Percentiles rank a stretch among this genome's conserved stretches.
phyloP scores from a whole-genome alignment of 2,888 invertebrate species.

The Eurytoma californica region DNA sequence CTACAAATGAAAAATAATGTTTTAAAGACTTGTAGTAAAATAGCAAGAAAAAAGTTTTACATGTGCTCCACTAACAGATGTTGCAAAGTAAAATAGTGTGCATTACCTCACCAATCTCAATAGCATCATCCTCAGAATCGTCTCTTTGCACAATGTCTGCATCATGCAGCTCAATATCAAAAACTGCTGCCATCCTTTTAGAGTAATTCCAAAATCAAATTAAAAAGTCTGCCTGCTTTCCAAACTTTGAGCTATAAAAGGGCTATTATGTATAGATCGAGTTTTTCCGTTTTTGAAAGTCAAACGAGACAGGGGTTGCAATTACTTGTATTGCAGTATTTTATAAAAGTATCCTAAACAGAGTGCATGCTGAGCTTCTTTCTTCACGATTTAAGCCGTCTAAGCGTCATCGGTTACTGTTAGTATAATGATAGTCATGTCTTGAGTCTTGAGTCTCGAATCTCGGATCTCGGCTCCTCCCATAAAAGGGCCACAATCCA shows the following conservation, averaged over 20 bases:
- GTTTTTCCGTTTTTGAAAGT: too few species aligned
- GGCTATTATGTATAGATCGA: too few species aligned
- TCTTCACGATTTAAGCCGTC: too few species aligned
- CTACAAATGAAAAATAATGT: constrained; percentile 75
- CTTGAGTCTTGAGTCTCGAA: too few species aligned
- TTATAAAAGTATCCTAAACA: too few species aligned
- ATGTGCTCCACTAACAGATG: constrained; percentile 16
- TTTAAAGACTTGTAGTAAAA: neutral
- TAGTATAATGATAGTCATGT: too few species aligned
- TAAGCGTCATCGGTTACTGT: too few species aligned
- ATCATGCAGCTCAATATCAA: constrained; percentile 92
- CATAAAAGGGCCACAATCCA: neutral
- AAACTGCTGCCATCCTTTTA: constrained; percentile 86
- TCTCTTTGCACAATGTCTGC: constrained; percentile 81
- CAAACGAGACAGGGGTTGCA: too few species aligned
- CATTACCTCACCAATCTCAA: constrained; percentile 90
- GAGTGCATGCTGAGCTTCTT: too few species aligned
- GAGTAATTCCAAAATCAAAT: neutral
- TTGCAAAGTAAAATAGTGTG: neutral
- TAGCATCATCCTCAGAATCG: constrained; percentile 92
- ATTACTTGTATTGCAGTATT: too few species aligned
- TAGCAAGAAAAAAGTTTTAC: neutral
- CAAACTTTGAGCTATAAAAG: too few species aligned
- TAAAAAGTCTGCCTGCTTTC: too few species aligned
- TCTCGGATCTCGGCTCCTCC: neutral